These are phyloP conservation scores for Iselma pallidipennis DNA, from an alignment of 2,888 invertebrate species.

Conservation along the genomic window DNA sequence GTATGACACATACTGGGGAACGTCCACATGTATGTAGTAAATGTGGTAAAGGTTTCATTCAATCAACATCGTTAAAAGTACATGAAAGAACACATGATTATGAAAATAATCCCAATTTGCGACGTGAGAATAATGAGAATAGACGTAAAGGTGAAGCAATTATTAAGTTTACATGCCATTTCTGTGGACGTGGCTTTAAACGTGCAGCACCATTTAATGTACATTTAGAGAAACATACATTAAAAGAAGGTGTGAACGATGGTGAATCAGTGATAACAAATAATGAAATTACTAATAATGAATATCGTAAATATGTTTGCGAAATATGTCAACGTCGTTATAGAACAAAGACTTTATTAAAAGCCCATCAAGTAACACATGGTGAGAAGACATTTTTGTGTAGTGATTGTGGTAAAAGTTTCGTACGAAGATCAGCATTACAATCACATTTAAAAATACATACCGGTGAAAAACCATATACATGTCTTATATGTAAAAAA, in stretches of 20 bases:
- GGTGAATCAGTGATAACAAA: neutral
- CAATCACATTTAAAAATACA: conserved; percentile 41
- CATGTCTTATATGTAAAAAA: conserved; percentile 44
- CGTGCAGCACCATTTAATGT: conserved; percentile 19
- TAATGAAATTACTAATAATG: neutral
- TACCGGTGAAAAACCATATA: conserved; percentile 45
- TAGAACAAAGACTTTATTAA: conserved; percentile 29
- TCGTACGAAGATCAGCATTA: conserved; percentile 35
- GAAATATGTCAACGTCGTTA: conserved; percentile 21
- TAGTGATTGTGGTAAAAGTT: conserved; percentile 37
- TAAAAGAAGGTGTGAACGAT: neutral
- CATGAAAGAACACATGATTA: conserved; percentile 16
- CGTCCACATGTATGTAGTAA: conserved; percentile 19
- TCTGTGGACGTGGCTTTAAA: conserved; percentile 29
- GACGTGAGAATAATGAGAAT: neutral
- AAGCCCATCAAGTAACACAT: conserved; percentile 30
- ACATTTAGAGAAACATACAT: conserved; percentile 28
- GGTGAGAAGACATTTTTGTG: conserved; percentile 36
- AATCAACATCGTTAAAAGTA: conserved; percentile 17
- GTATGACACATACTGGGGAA: conserved; percentile 35
- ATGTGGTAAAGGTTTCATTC: conserved; percentile 24
- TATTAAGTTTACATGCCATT: conserved; percentile 23
- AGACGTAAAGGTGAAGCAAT: conserved; percentile 2
- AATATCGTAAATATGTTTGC: conserved; percentile 2
- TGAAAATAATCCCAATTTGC: neutral